These are phyloP conservation scores for Pygoscelis antarcticus DNA, from an alignment of 2,113 vertebrate species.

Conservation along the genomic window DNA sequence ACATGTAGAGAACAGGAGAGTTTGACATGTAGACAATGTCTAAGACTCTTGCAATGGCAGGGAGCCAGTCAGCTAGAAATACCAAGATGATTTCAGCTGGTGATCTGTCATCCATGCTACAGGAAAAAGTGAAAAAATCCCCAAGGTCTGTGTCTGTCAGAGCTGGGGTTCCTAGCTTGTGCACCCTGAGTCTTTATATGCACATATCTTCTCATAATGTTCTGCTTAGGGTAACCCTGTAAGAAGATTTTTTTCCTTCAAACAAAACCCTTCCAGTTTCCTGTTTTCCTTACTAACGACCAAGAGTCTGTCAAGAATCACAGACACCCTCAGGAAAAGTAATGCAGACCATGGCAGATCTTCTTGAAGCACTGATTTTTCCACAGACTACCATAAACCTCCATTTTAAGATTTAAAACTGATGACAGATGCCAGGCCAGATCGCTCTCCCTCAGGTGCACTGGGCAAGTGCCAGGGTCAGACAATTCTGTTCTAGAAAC, in stretches of 20 bases:
- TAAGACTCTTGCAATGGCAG: neutral
- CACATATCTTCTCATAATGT: neutral
- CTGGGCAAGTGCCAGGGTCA: slow-evolving; percentile 67
- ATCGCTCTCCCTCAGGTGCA: slow-evolving; percentile 68
- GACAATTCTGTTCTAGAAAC: slow-evolving; percentile 52
- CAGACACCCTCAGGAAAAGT: slow-evolving; percentile 9
- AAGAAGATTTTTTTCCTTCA: neutral
- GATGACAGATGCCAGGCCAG: slow-evolving; percentile 72
- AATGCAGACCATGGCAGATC: neutral
- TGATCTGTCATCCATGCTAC: neutral
- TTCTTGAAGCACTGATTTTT: neutral
- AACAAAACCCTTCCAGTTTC: neutral
- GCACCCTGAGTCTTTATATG: neutral
- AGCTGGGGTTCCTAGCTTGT: neutral
- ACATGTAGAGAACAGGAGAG: neutral
- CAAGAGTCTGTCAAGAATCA: neutral
- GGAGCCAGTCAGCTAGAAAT: neutral
- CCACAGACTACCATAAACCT: slow-evolving; percentile 1
- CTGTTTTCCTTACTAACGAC: neutral
- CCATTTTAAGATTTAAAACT: slow-evolving; percentile 35
- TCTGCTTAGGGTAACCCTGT: neutral
- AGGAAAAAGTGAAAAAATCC: neutral
- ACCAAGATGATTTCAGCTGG: neutral
- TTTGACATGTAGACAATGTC: neutral
- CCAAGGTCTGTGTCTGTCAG: neutral